A percentile compares a stretch with the other conserved stretches of the same genome.
Conservation (phyloP, 2,888 invertebrate genomes). For the Catocala sponsa region DNA sequence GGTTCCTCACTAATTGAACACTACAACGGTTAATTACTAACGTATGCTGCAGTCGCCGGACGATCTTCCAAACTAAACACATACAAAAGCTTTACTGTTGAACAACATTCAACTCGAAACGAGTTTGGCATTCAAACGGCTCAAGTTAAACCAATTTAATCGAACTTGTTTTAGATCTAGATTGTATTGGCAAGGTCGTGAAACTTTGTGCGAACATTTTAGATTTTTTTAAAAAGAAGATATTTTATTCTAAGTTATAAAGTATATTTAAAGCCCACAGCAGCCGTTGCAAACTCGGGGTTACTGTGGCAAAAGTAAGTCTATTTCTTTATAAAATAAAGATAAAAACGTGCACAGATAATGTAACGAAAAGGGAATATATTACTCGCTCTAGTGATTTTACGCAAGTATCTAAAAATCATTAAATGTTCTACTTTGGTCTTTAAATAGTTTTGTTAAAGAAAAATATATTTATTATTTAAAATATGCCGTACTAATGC, state of each 20-base stretch:
- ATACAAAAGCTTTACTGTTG: constrained; percentile 64
- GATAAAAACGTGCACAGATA: constrained; percentile 2
- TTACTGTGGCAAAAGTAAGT: constrained; percentile 8
- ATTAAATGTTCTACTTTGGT: no score
- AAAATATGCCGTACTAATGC: no score
- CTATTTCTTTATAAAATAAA: constrained; percentile 5
- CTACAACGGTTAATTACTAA: constrained; percentile 63
- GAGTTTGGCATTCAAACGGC: constrained; percentile 66
- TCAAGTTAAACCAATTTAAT: constrained; percentile 67
- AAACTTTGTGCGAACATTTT: constrained; percentile 37
- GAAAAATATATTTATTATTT: no score
- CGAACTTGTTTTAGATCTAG: constrained; percentile 59
- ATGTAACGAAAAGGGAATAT: background rate
- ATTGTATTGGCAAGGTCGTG: constrained; percentile 50
- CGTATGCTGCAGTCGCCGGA: constrained; percentile 56
- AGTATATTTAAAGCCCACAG: constrained; percentile 20
- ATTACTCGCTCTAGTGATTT: no score
- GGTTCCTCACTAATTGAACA: constrained; percentile 62
- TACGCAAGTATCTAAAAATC: background rate
- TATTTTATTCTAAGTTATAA: constrained; percentile 20
- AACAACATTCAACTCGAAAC: constrained; percentile 67
- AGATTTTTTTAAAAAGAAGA: constrained; percentile 27
- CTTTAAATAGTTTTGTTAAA: no score
- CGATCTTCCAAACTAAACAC: constrained; percentile 68
- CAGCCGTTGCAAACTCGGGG: constrained; percentile 18